Percentiles rank a stretch among this genome's conserved stretches.
phyloP scores from a whole-genome alignment of 1,140 invertebrate species.

The Pogonus chalceus region DNA sequence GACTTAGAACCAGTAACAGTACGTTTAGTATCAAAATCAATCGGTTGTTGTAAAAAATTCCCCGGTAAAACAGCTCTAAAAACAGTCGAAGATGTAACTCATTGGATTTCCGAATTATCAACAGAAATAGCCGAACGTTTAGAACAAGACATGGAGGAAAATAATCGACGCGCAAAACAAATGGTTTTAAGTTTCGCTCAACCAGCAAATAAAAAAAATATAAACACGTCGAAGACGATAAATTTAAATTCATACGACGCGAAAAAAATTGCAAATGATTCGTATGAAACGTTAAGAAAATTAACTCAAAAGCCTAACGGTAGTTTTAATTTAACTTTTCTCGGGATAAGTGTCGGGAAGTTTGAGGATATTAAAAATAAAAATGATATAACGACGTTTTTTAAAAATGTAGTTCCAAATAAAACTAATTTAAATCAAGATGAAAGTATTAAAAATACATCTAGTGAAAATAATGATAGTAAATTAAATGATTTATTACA shows the following conservation, averaged over 20 bases:
- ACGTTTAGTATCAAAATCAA: slow-evolving; percentile 80
- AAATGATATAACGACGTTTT: slow-evolving; percentile 49
- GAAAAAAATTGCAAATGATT: slow-evolving; percentile 46
- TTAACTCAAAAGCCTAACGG: slow-evolving; percentile 36
- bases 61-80: slow-evolving; percentile 67
- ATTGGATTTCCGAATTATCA: slow-evolving; percentile 73
- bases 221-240: slow-evolving; percentile 47
- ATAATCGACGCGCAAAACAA: slow-evolving; percentile 54
- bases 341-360: slow-evolving; percentile 69
- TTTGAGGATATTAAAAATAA: slow-evolving; percentile 56
- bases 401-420: slow-evolving; percentile 30
- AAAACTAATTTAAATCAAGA: slow-evolving; percentile 9
- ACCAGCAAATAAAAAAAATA: slow-evolving; percentile 44
- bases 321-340: slow-evolving; percentile 44
- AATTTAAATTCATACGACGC: slow-evolving; percentile 46
- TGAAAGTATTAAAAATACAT: too few relatives aligned
- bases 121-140: slow-evolving; percentile 77
- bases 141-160: slow-evolving; percentile 65
- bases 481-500: too few relatives aligned
- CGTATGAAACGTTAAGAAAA: slow-evolving; percentile 50
- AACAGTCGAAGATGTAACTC: slow-evolving; percentile 57
- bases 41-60: slow-evolving; percentile 93
- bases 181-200: slow-evolving; percentile 52
- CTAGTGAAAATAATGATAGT: too few relatives aligned
- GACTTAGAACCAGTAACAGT: slow-evolving; percentile 77